Evolutionary conservation across 2,797 vertebrate genomes (phyloP).

Genomic region (Rhinogobio ventralis): DNA sequence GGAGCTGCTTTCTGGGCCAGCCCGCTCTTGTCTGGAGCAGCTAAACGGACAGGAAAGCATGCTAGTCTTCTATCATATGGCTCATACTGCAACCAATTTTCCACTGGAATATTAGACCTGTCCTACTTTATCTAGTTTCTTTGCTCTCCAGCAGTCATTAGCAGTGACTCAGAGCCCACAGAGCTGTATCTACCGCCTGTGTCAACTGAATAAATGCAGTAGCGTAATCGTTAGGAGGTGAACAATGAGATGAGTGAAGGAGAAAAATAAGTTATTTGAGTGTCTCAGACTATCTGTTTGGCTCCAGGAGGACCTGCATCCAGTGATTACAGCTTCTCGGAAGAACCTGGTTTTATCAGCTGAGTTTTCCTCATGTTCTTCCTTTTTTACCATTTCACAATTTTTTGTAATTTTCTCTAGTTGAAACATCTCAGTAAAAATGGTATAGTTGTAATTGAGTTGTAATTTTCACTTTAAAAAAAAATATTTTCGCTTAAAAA

Average conservation of each 20-base stretch:
- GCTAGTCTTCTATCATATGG: neutral
- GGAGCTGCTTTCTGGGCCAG: neutral
- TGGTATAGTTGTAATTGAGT: neutral
- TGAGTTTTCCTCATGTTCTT: neutral
- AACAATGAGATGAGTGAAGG: slow-evolving; percentile 32
- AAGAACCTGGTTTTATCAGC: neutral
- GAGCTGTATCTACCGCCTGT: neutral
- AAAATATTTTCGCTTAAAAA: no score
- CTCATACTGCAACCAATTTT: neutral
- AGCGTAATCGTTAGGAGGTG: neutral
- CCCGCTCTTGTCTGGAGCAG: neutral
- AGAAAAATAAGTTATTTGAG: slow-evolving; percentile 17
- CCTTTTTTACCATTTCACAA: neutral
- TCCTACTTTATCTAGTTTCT: slow-evolving; percentile 11
- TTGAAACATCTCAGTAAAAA: neutral
- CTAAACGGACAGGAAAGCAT: neutral
- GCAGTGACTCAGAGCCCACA: slow-evolving; percentile 18
- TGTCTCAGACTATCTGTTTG: slow-evolving; percentile 11
- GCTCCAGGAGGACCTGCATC: slow-evolving; percentile 14
- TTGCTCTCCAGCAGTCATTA: slow-evolving; percentile 30
- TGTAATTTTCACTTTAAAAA: neutral
- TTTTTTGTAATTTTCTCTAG: neutral
- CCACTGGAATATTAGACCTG: neutral
- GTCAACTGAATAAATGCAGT: slow-evolving; percentile 34
- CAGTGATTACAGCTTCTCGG: slow-evolving; percentile 1